These are phyloP conservation scores for Eurytoma adleriae DNA, from an alignment of 2,888 invertebrate genomes.

Conservation along the genomic window DNA sequence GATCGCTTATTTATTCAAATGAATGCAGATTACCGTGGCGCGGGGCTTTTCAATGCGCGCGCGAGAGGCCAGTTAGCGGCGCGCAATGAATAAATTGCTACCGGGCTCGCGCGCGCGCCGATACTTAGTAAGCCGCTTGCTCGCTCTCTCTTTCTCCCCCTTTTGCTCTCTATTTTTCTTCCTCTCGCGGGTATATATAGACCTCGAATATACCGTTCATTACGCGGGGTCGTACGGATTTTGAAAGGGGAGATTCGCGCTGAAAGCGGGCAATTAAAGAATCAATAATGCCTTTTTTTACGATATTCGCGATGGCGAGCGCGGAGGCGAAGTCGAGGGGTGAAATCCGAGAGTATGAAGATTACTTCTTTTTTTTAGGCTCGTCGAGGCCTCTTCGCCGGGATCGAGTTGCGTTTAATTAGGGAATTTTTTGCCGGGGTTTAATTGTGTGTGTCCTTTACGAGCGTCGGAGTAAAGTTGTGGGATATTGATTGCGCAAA, in stretches of 20 bases:
- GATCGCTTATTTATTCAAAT: constrained; percentile 76
- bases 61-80: constrained; percentile 69
- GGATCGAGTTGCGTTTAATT: constrained; percentile 47
- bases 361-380: constrained; percentile 43
- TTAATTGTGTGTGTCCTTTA: background rate
- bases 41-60: constrained; percentile 68
- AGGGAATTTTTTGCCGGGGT: constrained; percentile 15
- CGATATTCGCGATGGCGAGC: constrained; percentile 26
- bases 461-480: background rate
- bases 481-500: too few species aligned
- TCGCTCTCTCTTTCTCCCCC: constrained; percentile 35
- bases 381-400: background rate
- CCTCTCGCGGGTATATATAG: constrained; percentile 30
- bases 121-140: constrained; percentile 64
- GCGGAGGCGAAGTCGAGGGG: constrained; percentile 33
- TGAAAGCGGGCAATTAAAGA: constrained; percentile 57
- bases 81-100: constrained; percentile 76
- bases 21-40: constrained; percentile 75
- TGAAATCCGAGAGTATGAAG: constrained; percentile 43
- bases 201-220: constrained; percentile 52
- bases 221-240: constrained; percentile 1
- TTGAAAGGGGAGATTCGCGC: constrained; percentile 47
- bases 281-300: constrained; percentile 54
- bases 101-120: constrained; percentile 70
- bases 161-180: constrained; percentile 29